A percentile compares a stretch with the other conserved stretches of the same genome.
These are phyloP conservation scores for Orchesellides sinensis DNA, from an alignment of 2,888 invertebrate genomes.

Conservation along the genomic window DNA sequence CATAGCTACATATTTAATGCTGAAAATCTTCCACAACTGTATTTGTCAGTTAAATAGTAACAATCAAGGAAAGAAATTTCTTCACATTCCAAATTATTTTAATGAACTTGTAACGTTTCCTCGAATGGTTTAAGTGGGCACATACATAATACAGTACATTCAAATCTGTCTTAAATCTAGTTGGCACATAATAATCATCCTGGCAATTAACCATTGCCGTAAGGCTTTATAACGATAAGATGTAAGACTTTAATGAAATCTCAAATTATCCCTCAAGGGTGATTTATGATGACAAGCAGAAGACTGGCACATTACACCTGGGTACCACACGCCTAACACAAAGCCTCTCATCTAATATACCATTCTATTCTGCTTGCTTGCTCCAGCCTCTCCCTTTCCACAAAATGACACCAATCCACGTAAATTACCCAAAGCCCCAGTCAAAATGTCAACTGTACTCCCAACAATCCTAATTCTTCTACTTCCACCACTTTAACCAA, in stretches of 20 bases:
- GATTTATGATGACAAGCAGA: conserved; percentile 51
- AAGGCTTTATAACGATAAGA: conserved; percentile 6
- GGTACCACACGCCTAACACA: conserved; percentile 6
- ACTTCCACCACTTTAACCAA: neutral
- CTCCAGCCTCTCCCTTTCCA: neutral
- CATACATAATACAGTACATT: no score
- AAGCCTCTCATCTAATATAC: neutral
- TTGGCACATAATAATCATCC: neutral
- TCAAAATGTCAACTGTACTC: neutral
- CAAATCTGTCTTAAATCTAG: no score
- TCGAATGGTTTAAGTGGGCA: no score
- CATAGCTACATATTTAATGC: no score
- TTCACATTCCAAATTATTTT: no score
- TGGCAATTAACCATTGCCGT: conserved; percentile 1
- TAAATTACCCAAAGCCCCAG: neutral
- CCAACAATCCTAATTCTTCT: no score
- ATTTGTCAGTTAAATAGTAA: no score
- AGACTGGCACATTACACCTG: conserved; percentile 56
- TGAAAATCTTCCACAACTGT: no score
- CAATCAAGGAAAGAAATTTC: no score
- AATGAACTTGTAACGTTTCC: no score
- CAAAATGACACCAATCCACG: neutral
- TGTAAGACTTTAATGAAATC: conserved; percentile 55
- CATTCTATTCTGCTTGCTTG: neutral
- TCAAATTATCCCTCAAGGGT: conserved; percentile 53